Evolutionary conservation across 2,888 invertebrate species (phyloP).

Genomic region (Nudaria mundana): DNA sequence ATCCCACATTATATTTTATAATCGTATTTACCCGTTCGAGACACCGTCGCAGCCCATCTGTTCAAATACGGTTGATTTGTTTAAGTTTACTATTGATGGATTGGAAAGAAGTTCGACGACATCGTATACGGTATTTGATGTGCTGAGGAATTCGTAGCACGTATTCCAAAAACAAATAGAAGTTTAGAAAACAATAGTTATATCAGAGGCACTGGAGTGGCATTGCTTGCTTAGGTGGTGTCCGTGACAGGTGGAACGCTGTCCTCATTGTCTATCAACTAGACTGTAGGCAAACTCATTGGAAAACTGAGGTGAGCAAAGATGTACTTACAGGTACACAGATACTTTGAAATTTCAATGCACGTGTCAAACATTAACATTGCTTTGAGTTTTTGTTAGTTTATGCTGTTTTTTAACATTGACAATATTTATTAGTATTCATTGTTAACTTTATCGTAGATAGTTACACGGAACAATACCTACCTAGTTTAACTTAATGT

Average conservation of each 20-base stretch:
- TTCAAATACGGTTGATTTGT: conserved; percentile 65
- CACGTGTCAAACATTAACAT: conserved; percentile 26
- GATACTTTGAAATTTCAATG: too few relatives aligned
- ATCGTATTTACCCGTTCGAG: conserved; percentile 41
- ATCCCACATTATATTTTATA: conserved; percentile 27
- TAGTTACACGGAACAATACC: conserved; percentile 24
- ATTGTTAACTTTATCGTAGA: conserved; percentile 16
- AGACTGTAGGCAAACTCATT: conserved; percentile 46
- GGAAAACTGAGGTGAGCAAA: conserved; percentile 54
- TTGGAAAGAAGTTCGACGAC: conserved; percentile 63
- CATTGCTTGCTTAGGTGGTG: conserved; percentile 72
- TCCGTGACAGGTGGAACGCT: conserved; percentile 60
- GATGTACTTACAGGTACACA: too few relatives aligned
- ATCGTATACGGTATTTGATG: conserved; percentile 59
- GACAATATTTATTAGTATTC: conserved; percentile 19
- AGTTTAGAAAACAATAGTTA: conserved; percentile 69
- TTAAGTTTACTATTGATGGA: conserved; percentile 70
- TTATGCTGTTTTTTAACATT: conserved; percentile 22
- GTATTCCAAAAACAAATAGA: conserved; percentile 70
- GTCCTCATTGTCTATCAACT: conserved; percentile 51
- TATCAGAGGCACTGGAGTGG: conserved; percentile 52
- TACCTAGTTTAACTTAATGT: conserved; percentile 39
- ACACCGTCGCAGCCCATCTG: conserved; percentile 55
- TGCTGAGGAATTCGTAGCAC: conserved; percentile 71
- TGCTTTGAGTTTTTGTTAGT: conserved; percentile 24